Conservation (phyloP, 2,113 vertebrate genomes). For the Etheostoma cragini region DNA sequence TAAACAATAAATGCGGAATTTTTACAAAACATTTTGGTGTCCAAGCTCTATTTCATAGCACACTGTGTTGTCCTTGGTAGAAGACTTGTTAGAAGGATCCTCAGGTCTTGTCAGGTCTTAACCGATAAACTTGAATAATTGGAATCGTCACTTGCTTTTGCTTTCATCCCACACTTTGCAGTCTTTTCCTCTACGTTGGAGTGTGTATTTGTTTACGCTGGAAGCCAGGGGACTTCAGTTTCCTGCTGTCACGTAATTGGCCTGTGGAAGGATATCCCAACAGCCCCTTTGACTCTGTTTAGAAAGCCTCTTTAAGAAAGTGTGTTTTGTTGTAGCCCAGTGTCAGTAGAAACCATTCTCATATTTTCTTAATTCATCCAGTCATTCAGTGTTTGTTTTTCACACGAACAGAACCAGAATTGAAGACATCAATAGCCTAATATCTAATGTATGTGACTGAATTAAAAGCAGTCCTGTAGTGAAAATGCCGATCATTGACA, state of each 20-base stretch:
- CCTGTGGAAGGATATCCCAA: background rate
- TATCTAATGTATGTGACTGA: too few species aligned
- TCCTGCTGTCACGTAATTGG: constrained; percentile 13
- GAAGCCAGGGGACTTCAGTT: background rate
- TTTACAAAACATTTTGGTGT: background rate
- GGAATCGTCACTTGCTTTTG: background rate
- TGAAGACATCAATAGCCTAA: too few species aligned
- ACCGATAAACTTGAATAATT: background rate
- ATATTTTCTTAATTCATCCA: too few species aligned
- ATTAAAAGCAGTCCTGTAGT: background rate
- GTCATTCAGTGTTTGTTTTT: too few species aligned
- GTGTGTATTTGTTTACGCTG: background rate
- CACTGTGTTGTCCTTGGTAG: background rate
- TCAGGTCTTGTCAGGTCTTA: background rate
- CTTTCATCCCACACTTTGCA: background rate
- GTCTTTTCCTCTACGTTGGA: background rate
- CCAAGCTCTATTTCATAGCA: background rate
- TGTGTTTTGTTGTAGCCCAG: too few species aligned
- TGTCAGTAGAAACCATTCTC: too few species aligned
- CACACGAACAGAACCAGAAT: too few species aligned
- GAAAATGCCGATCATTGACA: background rate
- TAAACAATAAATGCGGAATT: background rate
- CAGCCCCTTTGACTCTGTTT: background rate
- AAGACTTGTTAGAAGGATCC: background rate
- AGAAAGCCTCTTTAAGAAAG: too few species aligned